Evolutionary conservation across 2,797 vertebrate genomes (phyloP).

Genomic region (Acipenser transmontanus): DNA sequence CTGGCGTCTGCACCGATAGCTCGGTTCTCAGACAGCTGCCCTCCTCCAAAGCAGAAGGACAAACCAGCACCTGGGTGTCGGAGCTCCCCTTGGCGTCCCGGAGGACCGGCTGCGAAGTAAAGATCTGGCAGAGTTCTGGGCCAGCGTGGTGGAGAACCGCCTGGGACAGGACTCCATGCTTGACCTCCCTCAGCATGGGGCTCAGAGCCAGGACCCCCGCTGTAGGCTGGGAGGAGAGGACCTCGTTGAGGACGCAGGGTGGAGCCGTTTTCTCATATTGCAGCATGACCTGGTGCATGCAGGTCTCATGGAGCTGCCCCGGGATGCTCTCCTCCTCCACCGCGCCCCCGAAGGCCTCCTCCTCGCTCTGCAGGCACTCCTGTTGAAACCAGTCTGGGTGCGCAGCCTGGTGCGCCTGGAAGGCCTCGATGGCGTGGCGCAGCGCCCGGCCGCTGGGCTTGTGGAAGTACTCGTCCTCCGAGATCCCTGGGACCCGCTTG

Average conservation of each 20-base stretch:
- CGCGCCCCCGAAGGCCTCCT: conserved; percentile 37
- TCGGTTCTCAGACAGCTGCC: conserved; percentile 22
- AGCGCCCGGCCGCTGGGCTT: conserved; percentile 67
- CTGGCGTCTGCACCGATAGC: conserved; percentile 23
- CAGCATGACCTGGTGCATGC: conserved; percentile 29
- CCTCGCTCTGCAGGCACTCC: conserved; percentile 52
- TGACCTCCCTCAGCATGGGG: conserved; percentile 42
- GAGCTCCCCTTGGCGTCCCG: conserved; percentile 13
- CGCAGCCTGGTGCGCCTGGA: conserved; percentile 65
- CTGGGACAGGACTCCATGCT: conserved; percentile 12
- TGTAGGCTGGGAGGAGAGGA: conserved; percentile 26
- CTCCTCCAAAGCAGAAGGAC: conserved; percentile 6
- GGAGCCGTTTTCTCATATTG: conserved; percentile 28
- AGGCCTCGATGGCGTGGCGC: conserved; percentile 64
- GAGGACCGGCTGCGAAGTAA: conserved; percentile 14
- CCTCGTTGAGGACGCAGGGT: conserved; percentile 29
- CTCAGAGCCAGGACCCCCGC: conserved; percentile 32
- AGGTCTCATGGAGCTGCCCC: too few species aligned
- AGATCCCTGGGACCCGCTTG: conserved; percentile 66
- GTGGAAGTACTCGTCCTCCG: conserved; percentile 62
- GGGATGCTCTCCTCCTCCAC: too few species aligned
- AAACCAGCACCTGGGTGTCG: neutral
- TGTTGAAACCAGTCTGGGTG: conserved; percentile 80
- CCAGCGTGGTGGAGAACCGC: conserved; percentile 44
- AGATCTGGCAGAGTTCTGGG: conserved; percentile 8